Base-by-base conservation (phyloP, 2,797 vertebrate genomes). In the Gymnoscopelus microlampas region DNA sequence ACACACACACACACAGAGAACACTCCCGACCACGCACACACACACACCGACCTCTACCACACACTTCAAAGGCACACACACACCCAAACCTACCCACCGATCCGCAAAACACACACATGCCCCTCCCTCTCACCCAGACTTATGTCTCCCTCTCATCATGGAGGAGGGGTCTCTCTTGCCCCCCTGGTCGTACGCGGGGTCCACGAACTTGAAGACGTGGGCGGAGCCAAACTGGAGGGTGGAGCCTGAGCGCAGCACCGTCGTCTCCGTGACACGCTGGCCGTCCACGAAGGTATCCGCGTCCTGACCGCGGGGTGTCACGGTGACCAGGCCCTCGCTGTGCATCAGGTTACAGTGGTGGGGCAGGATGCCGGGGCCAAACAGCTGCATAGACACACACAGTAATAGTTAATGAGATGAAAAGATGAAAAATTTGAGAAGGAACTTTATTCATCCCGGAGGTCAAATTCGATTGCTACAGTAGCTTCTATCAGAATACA, bases 331-430 rank as follows among this genome's bases (percentile, higher is more conserved):
- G 0, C 97, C 97, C 26, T 99, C 97, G 54, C 95, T 95, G 88
- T 98, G 97, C 81, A 96, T 98, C 73, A 99, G 95, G 88, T 98
- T 96, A 84, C 98, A 99, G 86, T 99, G 97, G 87, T 98, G 97
- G 55, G 97, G 96, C 6, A 97, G 94, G 71, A 99, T 95, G 19
- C 97, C 98, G 0, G 96, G 95, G 2, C 97, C 98, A 39, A 98
- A 95, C 73, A 99, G 90, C 97, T 98, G 64, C 26, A 23, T 14
- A 1, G 71, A 80, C 72, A 0, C 24, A 60, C 15, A 44, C 8
- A 10, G 9, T 44, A 44, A 44, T 44, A 7, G 39, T 44, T 44
- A 44, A 29, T 29, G 26, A 29, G 26, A 29, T 29, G 26, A 29
- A 29, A 29, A 29, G 26, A 29, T 3, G 26, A 29, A 29, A 4